These are phyloP conservation scores for Dryadula phaetusa DNA, from an alignment of 2,888 invertebrate species.

Conservation along the genomic window DNA sequence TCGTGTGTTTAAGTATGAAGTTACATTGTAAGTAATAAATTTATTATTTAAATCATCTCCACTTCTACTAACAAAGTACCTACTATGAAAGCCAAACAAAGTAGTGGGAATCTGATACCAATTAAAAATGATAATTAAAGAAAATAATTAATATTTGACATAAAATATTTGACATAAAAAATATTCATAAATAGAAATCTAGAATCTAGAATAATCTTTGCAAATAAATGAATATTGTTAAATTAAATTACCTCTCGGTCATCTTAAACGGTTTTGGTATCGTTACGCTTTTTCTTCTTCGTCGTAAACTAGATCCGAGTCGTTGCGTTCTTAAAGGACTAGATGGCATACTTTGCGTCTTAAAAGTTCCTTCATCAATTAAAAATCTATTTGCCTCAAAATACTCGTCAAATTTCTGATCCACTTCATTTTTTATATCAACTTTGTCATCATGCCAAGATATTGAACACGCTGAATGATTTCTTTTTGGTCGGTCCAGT, in stretches of 20 bases:
- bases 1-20: too few species aligned
- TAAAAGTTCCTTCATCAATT: slow-evolving; percentile 62
- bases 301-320: slow-evolving; percentile 55
- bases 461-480: slow-evolving; percentile 78
- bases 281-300: slow-evolving; percentile 72
- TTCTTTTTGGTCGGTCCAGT: slow-evolving; percentile 65
- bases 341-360: slow-evolving; percentile 84
- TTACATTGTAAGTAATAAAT: too few species aligned
- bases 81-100: too few species aligned
- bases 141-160: too few species aligned
- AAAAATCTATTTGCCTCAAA: slow-evolving; percentile 62
- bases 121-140: too few species aligned
- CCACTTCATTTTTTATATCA: slow-evolving; percentile 65
- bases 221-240: too few species aligned
- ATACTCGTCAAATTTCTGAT: slow-evolving; percentile 71
- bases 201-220: too few species aligned
- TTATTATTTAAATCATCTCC: too few species aligned
- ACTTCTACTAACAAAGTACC: too few species aligned
- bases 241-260: slow-evolving; percentile 84
- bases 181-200: too few species aligned
- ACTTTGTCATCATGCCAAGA: slow-evolving; percentile 76
- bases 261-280: slow-evolving; percentile 89
- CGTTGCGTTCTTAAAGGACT: slow-evolving; percentile 80
- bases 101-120: too few species aligned
- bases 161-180: too few species aligned